Evolutionary conservation across 2,888 invertebrate genomes (phyloP).

Genomic region (Zaprionus obscuricornis): DNA sequence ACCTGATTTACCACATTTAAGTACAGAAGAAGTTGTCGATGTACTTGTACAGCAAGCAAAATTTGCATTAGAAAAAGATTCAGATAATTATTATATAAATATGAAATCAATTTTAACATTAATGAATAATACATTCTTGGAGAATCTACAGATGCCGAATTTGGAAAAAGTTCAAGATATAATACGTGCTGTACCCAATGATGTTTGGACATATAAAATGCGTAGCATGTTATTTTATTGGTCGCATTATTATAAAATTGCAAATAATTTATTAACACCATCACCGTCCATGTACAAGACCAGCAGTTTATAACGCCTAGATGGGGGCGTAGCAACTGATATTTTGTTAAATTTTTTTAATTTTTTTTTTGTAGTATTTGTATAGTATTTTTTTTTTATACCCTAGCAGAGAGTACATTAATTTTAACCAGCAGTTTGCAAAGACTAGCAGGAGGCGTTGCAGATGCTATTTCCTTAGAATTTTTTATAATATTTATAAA

Average conservation of each 20-base stretch:
- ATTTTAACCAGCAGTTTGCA: no score
- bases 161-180: constrained; percentile 52
- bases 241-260: constrained; percentile 51
- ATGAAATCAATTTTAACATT: constrained; percentile 60
- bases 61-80: constrained; percentile 52
- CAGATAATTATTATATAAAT: constrained; percentile 61
- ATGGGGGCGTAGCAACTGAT: no score
- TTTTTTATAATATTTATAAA: no score
- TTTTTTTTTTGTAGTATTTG: no score
- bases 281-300: constrained; percentile 37
- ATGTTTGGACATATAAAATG: constrained; percentile 58
- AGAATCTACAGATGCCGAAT: constrained; percentile 48
- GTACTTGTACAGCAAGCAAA: constrained; percentile 52
- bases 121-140: constrained; percentile 62
- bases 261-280: constrained; percentile 38
- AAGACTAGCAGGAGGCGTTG: no score
- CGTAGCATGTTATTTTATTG: constrained; percentile 64
- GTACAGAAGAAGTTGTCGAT: constrained; percentile 58
- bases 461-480: no score
- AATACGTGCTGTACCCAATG: constrained; percentile 57
- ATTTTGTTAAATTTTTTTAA: no score
- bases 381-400: no score
- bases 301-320: no score
- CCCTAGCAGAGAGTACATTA: no score
- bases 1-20: constrained; percentile 55